Conservation (phyloP, 2,888 invertebrate species). For the Orchestes rusci region DNA sequence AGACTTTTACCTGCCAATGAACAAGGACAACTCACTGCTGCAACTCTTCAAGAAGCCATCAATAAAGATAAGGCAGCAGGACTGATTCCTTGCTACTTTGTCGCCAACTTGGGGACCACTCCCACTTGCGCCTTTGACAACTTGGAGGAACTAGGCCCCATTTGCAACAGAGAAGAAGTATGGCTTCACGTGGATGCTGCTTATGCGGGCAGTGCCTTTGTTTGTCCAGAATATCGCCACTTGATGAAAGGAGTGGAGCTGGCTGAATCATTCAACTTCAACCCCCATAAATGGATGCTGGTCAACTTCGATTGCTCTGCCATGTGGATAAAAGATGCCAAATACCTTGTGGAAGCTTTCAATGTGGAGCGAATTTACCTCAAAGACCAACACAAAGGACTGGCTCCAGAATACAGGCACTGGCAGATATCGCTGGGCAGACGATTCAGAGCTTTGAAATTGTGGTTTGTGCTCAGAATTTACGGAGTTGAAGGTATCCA, state of each 20-base stretch:
- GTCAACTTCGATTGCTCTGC: slow-evolving; percentile 95
- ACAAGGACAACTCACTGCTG: slow-evolving; percentile 60
- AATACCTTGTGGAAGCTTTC: slow-evolving; percentile 77
- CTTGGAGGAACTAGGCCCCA: slow-evolving; percentile 73
- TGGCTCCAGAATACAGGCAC: slow-evolving; percentile 62
- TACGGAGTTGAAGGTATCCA: slow-evolving; percentile 78
- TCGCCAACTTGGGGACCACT: slow-evolving; percentile 61
- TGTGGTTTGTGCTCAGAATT: slow-evolving; percentile 85
- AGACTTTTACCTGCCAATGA: slow-evolving; percentile 62
- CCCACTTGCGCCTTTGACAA: slow-evolving; percentile 84
- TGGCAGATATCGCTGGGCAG: slow-evolving; percentile 88
- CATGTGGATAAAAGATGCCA: slow-evolving; percentile 82
- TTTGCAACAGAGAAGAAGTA: slow-evolving; percentile 66
- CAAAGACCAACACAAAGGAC: slow-evolving; percentile 61
- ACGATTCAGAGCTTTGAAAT: slow-evolving; percentile 80
- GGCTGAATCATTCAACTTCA: slow-evolving; percentile 87
- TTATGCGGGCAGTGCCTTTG: slow-evolving; percentile 88
- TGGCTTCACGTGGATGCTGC: slow-evolving; percentile 98
- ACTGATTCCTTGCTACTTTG: slow-evolving; percentile 81
- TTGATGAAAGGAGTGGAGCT: slow-evolving; percentile 54
- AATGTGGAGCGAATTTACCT: slow-evolving; percentile 91
- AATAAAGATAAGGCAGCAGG: slow-evolving; percentile 71
- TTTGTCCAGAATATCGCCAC: slow-evolving; percentile 84
- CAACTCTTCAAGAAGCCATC: slow-evolving; percentile 61
- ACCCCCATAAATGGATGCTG: slow-evolving; percentile 93